phyloP scores from a whole-genome alignment of 2,797 vertebrate species.

The Schizothorax lantsangensis region DNA sequence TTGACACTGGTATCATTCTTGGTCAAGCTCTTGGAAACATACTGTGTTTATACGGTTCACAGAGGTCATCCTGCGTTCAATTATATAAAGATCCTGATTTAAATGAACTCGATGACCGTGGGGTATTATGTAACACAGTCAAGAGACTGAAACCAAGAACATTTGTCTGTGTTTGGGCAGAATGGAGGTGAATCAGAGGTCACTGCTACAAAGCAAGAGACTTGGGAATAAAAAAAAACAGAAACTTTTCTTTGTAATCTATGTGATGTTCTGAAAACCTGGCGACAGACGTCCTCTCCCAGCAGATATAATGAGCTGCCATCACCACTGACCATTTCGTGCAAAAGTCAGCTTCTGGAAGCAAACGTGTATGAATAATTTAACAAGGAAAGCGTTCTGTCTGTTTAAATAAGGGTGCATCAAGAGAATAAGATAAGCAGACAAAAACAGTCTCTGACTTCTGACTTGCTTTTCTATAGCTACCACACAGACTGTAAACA shows the following conservation, averaged over 20 bases:
- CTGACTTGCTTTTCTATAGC: not conserved
- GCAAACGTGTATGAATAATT: conserved; percentile 59
- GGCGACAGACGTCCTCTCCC: conserved; percentile 34
- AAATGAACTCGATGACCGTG: conserved; percentile 10
- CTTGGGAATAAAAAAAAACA: not conserved
- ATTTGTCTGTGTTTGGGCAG: not conserved
- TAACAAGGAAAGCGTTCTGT: conserved; percentile 49
- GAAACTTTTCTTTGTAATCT: conserved; percentile 29
- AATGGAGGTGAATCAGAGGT: conserved; percentile 24
- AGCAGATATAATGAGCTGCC: conserved; percentile 61
- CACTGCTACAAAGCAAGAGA: not conserved
- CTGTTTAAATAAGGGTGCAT: conserved; percentile 51
- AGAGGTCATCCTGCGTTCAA: conserved; percentile 18
- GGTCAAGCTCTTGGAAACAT: not conserved
- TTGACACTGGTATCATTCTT: not conserved
- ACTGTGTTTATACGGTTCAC: conserved; percentile 3
- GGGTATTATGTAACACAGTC: not conserved
- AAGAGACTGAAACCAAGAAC: conserved; percentile 14
- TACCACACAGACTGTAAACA: not conserved
- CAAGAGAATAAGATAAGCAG: conserved; percentile 25
- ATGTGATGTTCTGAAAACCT: conserved; percentile 37
- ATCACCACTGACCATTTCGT: conserved; percentile 49
- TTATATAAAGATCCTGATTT: conserved; percentile 25
- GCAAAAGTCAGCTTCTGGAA: conserved; percentile 27
- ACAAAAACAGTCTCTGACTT: not conserved